phyloP scores from a whole-genome alignment of 2,888 invertebrate genomes.

The Chymomyza caudatula region DNA sequence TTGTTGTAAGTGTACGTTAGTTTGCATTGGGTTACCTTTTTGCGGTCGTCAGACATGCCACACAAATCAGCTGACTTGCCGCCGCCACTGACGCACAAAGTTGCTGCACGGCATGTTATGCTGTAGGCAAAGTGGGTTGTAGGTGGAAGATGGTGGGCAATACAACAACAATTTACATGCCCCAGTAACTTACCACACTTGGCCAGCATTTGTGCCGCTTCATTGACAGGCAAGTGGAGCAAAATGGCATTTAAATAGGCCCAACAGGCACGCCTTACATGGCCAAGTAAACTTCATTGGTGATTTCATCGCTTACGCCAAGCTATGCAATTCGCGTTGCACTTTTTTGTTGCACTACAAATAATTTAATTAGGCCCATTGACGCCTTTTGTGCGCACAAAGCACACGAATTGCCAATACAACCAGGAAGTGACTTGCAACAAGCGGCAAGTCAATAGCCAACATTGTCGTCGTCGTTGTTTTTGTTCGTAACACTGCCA shows the following conservation, averaged over 20 bases:
- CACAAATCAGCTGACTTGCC: conserved; percentile 6
- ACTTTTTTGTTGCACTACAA: not conserved
- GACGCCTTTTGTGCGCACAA: conserved; percentile 18
- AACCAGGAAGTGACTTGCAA: conserved; percentile 38
- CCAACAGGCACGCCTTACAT: not conserved
- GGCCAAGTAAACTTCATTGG: not conserved
- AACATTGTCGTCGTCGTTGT: not conserved
- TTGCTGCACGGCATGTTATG: too few relatives aligned
- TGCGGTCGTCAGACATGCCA: not conserved
- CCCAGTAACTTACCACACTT: not conserved
- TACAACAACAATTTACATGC: not conserved
- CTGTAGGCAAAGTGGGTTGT: not conserved
- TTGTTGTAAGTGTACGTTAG: not conserved
- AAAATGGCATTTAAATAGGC: not conserved
- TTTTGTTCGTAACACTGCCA: not conserved
- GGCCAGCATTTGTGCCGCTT: not conserved
- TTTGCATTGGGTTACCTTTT: not conserved
- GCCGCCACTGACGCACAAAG: conserved; percentile 23
- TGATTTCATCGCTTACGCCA: not conserved
- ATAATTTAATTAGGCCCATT: conserved; percentile 3
- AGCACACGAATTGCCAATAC: conserved; percentile 22
- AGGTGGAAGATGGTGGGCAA: not conserved
- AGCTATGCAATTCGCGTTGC: not conserved
- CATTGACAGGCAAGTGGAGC: not conserved
- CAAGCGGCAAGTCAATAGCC: conserved; percentile 4